These are phyloP conservation scores for Amblyornis subalaris DNA, from an alignment of 2,113 vertebrate genomes.

Conservation along the genomic window DNA sequence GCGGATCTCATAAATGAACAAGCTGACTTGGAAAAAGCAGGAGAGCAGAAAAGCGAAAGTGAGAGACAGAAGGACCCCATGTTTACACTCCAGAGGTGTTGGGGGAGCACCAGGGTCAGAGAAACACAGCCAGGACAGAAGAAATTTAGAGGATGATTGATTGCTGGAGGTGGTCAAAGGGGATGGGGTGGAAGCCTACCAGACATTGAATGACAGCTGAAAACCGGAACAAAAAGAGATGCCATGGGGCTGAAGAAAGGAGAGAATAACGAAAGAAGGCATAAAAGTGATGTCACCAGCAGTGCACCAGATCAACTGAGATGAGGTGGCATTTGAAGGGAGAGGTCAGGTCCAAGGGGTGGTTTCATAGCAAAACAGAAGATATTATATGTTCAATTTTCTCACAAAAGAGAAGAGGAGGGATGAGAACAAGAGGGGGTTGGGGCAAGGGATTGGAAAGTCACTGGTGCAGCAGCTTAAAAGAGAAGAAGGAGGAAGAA, in stretches of 20 bases:
- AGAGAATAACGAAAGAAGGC: background rate
- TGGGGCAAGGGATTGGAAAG: background rate
- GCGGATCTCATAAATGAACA: accelerated
- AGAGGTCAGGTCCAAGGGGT: background rate
- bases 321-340: background rate
- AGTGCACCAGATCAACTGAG: background rate
- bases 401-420: background rate
- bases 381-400: background rate
- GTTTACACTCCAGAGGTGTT: background rate
- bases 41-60: background rate
- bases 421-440: background rate
- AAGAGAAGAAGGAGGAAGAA: background rate
- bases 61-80: background rate
- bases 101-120: background rate
- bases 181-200: background rate
- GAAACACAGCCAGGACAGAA: background rate
- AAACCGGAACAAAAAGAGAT: background rate
- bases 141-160: background rate
- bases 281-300: background rate
- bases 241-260: background rate
- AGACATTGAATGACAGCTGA: background rate
- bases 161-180: background rate
- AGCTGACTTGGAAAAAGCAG: background rate
- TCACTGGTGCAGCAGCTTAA: background rate
- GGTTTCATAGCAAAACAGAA: background rate